A percentile compares a stretch with the other conserved stretches of the same genome.
These are phyloP conservation scores for Poecilus cupreus DNA, from an alignment of 2,888 invertebrate genomes.

Conservation along the genomic window DNA sequence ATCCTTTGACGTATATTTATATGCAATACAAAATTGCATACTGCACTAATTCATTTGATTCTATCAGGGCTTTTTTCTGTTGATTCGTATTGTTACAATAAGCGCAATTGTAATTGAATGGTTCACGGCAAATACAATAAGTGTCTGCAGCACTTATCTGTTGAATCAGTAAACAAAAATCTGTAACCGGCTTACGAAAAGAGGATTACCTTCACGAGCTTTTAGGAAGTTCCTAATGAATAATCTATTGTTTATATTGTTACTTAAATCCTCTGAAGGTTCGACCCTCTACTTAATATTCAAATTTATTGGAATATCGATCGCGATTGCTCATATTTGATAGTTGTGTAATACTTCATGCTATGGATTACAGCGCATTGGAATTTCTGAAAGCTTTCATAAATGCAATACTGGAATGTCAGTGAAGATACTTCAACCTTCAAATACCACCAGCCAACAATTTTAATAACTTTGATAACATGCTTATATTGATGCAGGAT, in stretches of 20 bases:
- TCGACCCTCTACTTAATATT: slow-evolving; percentile 6
- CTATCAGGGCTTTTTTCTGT: too few relatives aligned
- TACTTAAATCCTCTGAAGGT: slow-evolving; percentile 1
- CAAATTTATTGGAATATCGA: background rate
- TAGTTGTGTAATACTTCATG: too few relatives aligned
- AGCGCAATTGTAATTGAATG: background rate
- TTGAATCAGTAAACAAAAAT: slow-evolving; percentile 42
- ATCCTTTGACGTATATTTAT: background rate
- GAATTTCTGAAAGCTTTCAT: slow-evolving; percentile 1
- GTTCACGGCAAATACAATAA: background rate
- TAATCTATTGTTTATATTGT: slow-evolving; percentile 42
- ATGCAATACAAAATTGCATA: background rate
- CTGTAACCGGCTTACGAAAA: slow-evolving; percentile 44
- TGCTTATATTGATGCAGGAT: too few relatives aligned
- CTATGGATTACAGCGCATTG: too few relatives aligned
- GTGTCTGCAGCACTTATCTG: slow-evolving; percentile 5
- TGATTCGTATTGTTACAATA: too few relatives aligned
- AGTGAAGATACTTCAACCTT: too few relatives aligned
- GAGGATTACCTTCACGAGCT: slow-evolving; percentile 27
- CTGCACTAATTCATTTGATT: too few relatives aligned
- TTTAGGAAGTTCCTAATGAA: slow-evolving; percentile 33
- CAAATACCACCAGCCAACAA: too few relatives aligned
- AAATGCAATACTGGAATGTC: background rate
- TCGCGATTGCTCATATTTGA: slow-evolving; percentile 4
- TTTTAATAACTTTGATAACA: too few relatives aligned